Evolutionary conservation across 2,113 vertebrate genomes (phyloP).

Genomic region (Illadopsis cleaveri): DNA sequence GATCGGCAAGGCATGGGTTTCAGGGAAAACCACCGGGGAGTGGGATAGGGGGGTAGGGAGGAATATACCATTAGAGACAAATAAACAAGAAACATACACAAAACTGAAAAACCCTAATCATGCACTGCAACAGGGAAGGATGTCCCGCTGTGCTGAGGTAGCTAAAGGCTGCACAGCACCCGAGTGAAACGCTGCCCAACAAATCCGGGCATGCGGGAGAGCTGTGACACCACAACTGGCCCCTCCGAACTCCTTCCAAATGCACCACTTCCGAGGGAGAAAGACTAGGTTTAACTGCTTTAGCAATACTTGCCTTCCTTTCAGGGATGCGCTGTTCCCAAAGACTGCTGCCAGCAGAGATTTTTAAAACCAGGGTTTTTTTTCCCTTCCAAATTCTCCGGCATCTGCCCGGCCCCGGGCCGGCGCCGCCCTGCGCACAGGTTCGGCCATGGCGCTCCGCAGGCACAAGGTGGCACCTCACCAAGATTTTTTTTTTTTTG

Average conservation of each 20-base stretch:
- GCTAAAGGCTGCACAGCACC: neutral
- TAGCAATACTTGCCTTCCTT: neutral
- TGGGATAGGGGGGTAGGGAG: no score
- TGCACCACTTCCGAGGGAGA: neutral
- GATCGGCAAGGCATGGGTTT: no score
- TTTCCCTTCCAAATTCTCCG: neutral
- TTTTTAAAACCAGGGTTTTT: neutral
- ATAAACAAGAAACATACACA: no score
- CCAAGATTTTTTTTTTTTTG: neutral
- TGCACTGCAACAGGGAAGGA: no score
- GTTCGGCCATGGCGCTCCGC: neutral
- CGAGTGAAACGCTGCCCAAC: neutral
- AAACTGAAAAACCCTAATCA: no score
- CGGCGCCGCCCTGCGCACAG: neutral
- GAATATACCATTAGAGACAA: no score
- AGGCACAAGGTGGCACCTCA: constrained; percentile 38
- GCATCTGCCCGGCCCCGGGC: neutral
- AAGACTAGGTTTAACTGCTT: neutral
- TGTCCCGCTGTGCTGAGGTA: neutral
- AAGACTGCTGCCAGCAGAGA: neutral
- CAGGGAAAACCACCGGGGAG: no score
- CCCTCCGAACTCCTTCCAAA: neutral
- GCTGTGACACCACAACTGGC: neutral
- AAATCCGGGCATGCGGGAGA: neutral
- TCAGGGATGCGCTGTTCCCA: neutral